Base-by-base conservation (phyloP, 2,888 invertebrate species). In the Smittia aterrima region DNA sequence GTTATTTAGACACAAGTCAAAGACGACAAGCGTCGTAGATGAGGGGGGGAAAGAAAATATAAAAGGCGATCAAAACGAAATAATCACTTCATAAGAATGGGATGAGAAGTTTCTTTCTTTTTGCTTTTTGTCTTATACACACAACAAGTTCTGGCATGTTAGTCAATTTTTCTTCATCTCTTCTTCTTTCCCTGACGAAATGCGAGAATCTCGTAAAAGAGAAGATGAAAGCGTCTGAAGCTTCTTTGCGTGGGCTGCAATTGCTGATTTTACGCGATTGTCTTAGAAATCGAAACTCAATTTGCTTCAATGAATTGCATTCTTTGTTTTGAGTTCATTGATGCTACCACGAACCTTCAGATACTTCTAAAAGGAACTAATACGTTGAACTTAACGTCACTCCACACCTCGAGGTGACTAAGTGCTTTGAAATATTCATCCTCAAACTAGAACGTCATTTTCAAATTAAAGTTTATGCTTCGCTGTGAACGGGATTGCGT, bases 61-160 rank as follows among this genome's bases (percentile, higher is more conserved):
- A 18, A 66, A 38, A 47, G n/a, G n/a, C 47, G 47, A 47, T 47
- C 47, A 47, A 47, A 47, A 47, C 16, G 47, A 47, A 47, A 47
- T 47, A 47, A 66, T 66, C 20, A 66, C 66, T 38, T 20, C 20
- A 38, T 20, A 40, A 66, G 66, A 66, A 40, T 66, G 22, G 13
- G 47, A 47, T 47, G 47, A 47, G 47, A n/a, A n/a, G n/a, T n/a
- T n/a, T n/a, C n/a, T n/a, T n/a, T n/a, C n/a, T n/a, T n/a, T n/a
- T n/a, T n/a, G n/a, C n/a, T n/a, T n/a, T 47, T n/a, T 47, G 16
- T 16, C 11, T 47, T n/a, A 47, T 47, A 47, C 66, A 68, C 20
- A 68, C 47, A 68, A 66, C 66, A 66, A 47, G 68, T 68, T 68
- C 16, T 41, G 68, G 47, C 68, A 47, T 68, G 68, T n/a, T n/a